Conservation (phyloP, 2,888 invertebrate species). For the Lasioglossum figueresi region DNA sequence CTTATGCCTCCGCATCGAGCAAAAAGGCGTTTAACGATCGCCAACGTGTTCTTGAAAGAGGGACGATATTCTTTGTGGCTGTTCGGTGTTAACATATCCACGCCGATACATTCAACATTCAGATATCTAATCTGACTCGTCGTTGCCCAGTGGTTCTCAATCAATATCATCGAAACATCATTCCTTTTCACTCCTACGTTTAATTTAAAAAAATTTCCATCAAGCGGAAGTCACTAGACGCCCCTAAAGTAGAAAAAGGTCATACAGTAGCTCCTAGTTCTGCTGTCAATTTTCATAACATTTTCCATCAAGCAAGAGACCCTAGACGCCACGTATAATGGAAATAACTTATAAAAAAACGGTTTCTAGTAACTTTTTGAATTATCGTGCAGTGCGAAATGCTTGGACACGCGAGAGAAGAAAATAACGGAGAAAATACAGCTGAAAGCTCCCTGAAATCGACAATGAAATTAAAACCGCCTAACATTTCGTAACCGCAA, state of each 20-base stretch:
- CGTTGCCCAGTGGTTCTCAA: slow-evolving; percentile 21
- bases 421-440: background rate
- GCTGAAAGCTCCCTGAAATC: background rate
- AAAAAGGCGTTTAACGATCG: slow-evolving; percentile 29
- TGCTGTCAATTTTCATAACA: background rate
- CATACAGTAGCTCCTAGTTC: background rate
- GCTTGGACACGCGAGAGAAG: background rate
- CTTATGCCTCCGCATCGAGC: background rate
- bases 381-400: background rate
- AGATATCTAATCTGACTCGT: slow-evolving; percentile 37
- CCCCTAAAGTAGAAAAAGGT: background rate
- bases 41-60: slow-evolving; percentile 28
- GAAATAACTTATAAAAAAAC: background rate
- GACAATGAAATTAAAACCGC: background rate
- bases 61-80: slow-evolving; percentile 25
- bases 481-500: background rate
- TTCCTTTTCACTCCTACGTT: background rate
- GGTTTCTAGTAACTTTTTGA: background rate
- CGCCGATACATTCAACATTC: slow-evolving; percentile 30
- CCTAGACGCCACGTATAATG: background rate
- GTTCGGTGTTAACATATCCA: slow-evolving; percentile 32
- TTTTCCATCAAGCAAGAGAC: background rate
- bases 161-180: no score
- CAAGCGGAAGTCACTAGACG: background rate
- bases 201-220: background rate